These are phyloP conservation scores for Heteronetta atricapilla DNA, from an alignment of 2,113 vertebrate genomes.

Conservation along the genomic window DNA sequence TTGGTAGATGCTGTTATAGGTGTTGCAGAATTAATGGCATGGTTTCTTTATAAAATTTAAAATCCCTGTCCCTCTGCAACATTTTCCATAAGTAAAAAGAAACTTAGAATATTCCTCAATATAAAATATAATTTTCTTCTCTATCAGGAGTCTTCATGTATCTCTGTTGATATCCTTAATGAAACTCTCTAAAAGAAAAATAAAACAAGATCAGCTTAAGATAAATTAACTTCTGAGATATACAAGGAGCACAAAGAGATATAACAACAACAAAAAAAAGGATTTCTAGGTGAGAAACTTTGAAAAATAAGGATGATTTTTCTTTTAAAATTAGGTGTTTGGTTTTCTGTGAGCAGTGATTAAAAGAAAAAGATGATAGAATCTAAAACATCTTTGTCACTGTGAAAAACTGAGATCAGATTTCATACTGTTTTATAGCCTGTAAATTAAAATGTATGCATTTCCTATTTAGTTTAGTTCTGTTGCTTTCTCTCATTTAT, in stretches of 20 bases:
- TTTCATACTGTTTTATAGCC: background rate
- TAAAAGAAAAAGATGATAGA: background rate
- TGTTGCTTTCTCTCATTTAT: background rate
- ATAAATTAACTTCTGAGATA: background rate
- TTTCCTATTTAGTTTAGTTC: background rate
- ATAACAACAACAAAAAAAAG: background rate
- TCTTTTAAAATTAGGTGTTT: background rate
- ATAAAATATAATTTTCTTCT: background rate
- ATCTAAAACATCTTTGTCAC: background rate
- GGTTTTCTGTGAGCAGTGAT: background rate
- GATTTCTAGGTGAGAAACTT: background rate
- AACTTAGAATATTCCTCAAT: background rate
- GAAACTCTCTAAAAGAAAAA: slow-evolving; percentile 65
- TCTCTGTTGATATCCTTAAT: slow-evolving; percentile 69
- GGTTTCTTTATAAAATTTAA: background rate
- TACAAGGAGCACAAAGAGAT: background rate
- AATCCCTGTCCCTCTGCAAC: background rate
- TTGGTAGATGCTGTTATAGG: background rate
- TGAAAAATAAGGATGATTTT: background rate
- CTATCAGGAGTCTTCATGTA: slow-evolving; percentile 46
- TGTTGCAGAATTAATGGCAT: background rate
- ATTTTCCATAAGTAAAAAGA: background rate
- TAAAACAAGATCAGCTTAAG: background rate
- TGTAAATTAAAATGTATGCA: background rate
- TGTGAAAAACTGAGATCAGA: background rate